These are phyloP conservation scores for Neogale vison DNA, from an alignment of 2,113 vertebrate species.

Conservation along the genomic window DNA sequence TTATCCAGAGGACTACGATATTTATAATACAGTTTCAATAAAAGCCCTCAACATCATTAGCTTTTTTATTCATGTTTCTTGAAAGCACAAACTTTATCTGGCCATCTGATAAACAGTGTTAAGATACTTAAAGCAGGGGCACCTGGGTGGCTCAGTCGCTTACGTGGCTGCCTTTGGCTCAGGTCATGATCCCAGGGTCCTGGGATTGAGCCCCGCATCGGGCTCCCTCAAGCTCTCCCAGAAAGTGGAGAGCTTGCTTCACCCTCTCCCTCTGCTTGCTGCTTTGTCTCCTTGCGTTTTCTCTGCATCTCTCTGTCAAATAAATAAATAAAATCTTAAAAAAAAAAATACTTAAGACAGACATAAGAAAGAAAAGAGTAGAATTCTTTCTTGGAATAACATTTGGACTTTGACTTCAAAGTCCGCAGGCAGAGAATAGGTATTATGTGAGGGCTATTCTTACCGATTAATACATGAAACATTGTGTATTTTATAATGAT, in stretches of 20 bases:
- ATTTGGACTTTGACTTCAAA: neutral
- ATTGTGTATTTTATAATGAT: neutral
- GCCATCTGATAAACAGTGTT: neutral
- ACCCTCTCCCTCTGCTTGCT: too few relatives aligned
- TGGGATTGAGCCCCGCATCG: too few relatives aligned
- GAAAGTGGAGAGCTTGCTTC: too few relatives aligned
- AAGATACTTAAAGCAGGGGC: neutral
- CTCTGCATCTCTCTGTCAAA: too few relatives aligned
- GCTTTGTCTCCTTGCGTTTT: too few relatives aligned
- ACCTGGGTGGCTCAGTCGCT: too few relatives aligned
- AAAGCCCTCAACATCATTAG: neutral
- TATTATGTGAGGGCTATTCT: neutral
- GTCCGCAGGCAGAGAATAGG: neutral
- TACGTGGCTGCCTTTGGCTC: too few relatives aligned
- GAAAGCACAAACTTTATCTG: neutral
- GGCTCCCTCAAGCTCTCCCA: too few relatives aligned
- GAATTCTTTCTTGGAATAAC: neutral
- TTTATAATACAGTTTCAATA: neutral
- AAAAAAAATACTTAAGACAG: neutral
- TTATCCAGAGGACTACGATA: neutral
- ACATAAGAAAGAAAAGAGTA: neutral
- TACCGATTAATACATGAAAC: neutral
- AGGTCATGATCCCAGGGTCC: too few relatives aligned
- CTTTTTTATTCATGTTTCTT: neutral
- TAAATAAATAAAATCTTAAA: too few relatives aligned